Evolutionary conservation across 2,113 vertebrate species (phyloP), one percentile per base, ranked within the genome.

Genomic region (Oryzias curvinotus): DNA sequence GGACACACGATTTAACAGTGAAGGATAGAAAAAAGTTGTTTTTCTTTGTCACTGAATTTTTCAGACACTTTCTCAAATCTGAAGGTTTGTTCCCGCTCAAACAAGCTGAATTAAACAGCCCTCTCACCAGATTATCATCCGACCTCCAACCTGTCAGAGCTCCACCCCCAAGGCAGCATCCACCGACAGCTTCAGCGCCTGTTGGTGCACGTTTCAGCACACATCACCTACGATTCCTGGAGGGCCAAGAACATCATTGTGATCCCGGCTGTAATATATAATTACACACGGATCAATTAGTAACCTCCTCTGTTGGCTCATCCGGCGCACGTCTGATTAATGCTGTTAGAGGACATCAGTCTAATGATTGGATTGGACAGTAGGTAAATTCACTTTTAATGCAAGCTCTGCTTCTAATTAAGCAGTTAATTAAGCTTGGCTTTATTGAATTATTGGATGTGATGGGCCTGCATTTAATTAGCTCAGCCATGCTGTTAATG

Each of bases 401-500:
- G 64, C 26, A 42, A 65, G 63, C 78, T 52, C 65, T 65, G 63
- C 65, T 58, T 73, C 58, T 88, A 86, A 88, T 91, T 73, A 84
- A 70, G 66, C 23, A 58, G 54, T 69, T 89, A 81, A 90, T 84
- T 84, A 75, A 81, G 66, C 66, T 52, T 55, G 62, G 62, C 65
- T 69, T 41, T 73, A 69, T 47, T 86, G 77, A 83, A 68, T 83
- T 83, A 88, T 55, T 65, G 80, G 67, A 71, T 74, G 58, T 25
- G 58, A 71, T 73, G 72, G 58, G 68, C 51, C 71, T 75, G 51
- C 28, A 63, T 86, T 80, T 87, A 85, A 88, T 87, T 84, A 88
- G 84, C 75, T 68, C 80, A 52, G 77, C 55, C 68, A 45, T 48
- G 62, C 70, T 65, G 59, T 70, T 82, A 28, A 79, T 70, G 71